Conservation (phyloP, 2,797 vertebrate species). For the Hybognathus amarus region DNA sequence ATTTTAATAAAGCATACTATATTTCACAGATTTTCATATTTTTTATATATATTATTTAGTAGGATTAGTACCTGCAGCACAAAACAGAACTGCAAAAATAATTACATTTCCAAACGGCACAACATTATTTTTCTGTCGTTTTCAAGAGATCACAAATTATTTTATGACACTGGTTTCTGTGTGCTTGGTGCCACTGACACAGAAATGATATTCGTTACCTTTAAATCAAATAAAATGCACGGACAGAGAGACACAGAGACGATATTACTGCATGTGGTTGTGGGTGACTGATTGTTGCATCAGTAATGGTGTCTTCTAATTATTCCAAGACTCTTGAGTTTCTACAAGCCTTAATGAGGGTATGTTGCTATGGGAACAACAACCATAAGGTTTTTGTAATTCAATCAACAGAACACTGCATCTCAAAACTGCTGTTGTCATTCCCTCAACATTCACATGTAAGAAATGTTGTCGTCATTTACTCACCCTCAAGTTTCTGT, state of each 20-base stretch:
- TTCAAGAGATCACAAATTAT: neutral
- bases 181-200: neutral
- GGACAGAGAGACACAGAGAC: neutral
- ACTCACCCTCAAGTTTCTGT: no score
- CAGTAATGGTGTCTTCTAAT: neutral
- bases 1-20: neutral
- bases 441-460: no score
- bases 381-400: conserved; percentile 60
- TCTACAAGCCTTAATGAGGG: conserved; percentile 56
- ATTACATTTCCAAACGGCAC: neutral
- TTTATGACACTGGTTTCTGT: no score
- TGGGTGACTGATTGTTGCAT: conserved; percentile 21
- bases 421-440: neutral
- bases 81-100: neutral
- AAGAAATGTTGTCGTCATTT: no score
- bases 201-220: neutral
- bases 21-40: neutral
- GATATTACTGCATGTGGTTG: neutral
- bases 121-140: neutral
- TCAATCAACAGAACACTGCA: conserved; percentile 49
- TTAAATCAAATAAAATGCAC: neutral
- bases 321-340: conserved; percentile 31
- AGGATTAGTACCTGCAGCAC: neutral
- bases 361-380: conserved; percentile 74
- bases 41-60: neutral